Evolutionary conservation across 2,113 vertebrate genomes (phyloP).

Genomic region (Abramis brama): DNA sequence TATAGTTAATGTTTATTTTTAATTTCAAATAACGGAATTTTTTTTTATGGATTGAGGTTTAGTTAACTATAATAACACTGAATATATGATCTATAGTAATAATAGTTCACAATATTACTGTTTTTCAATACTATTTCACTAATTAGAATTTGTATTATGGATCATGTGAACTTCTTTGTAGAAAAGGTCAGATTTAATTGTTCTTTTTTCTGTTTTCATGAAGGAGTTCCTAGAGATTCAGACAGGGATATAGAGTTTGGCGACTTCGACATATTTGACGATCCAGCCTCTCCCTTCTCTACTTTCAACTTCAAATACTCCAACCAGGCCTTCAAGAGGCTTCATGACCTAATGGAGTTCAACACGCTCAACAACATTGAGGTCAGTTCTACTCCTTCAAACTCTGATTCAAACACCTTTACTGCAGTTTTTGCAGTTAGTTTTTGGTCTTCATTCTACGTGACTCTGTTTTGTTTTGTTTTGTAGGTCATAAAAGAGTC

Average conservation of each 20-base stretch:
- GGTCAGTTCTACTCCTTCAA: slow-evolving; percentile 65
- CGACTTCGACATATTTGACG: slow-evolving; percentile 98
- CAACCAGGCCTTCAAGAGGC: slow-evolving; percentile 88
- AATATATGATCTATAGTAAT: too few relatives aligned
- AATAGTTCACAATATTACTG: too few relatives aligned
- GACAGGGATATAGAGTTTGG: slow-evolving; percentile 89
- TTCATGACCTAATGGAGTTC: slow-evolving; percentile 97
- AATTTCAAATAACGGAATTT: too few relatives aligned
- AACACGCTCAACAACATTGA: slow-evolving; percentile 97
- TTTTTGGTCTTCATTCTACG: neutral
- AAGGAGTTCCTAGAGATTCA: slow-evolving; percentile 89
- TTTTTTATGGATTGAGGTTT: too few relatives aligned
- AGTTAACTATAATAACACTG: too few relatives aligned
- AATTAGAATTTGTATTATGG: neutral
- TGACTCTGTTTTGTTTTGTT: slow-evolving; percentile 18
- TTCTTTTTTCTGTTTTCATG: neutral
- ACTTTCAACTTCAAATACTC: slow-evolving; percentile 98
- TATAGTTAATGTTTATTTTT: too few relatives aligned
- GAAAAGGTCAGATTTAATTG: neutral
- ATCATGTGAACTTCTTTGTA: neutral
- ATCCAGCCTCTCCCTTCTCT: slow-evolving; percentile 89
- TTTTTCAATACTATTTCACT: neutral
- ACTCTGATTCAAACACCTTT: neutral
- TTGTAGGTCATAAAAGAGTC: slow-evolving; percentile 88
- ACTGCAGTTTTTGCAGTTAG: neutral